phyloP scores from a whole-genome alignment of 1,140 invertebrate species.

The Acromyrmex heyeri region DNA sequence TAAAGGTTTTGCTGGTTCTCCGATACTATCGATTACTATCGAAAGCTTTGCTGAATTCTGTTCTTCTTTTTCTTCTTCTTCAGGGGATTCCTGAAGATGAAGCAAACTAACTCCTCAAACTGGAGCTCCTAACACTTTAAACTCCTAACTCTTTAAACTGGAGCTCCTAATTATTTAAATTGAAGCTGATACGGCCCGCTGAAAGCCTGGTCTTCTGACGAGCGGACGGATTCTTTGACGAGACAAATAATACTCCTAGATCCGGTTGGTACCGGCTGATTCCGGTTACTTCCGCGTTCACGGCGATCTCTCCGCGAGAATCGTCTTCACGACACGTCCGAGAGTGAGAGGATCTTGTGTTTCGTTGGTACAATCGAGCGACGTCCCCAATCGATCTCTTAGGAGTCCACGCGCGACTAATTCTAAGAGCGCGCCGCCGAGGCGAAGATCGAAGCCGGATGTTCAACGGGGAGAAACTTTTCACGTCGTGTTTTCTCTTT shows the following conservation, averaged over 20 bases:
- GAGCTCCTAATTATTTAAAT: no score
- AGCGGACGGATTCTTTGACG: background rate
- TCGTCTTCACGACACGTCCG: slow-evolving; percentile 2
- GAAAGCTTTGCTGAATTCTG: no score
- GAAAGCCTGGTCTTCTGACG: background rate
- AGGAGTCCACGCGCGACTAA: slow-evolving; percentile 10
- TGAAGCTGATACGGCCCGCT: background rate
- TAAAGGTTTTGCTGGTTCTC: background rate
- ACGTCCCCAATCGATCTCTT: slow-evolving; percentile 7
- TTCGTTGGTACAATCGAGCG: slow-evolving; percentile 14
- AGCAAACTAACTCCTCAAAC: no score
- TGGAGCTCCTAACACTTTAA: no score
- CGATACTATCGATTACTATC: background rate
- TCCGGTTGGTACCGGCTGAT: background rate
- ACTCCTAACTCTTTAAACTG: no score
- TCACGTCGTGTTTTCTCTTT: background rate
- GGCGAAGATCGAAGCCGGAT: slow-evolving; percentile 8
- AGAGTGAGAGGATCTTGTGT: background rate
- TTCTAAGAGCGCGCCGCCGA: slow-evolving; percentile 4
- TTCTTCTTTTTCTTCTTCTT: no score
- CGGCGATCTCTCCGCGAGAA: background rate
- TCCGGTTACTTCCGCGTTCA: slow-evolving; percentile 20
- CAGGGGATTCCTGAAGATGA: no score
- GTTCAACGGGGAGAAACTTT: background rate
- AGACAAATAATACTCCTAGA: background rate